Evolutionary conservation across 2,113 vertebrate species (phyloP).

Genomic region (Tragelaphus buxtoni): DNA sequence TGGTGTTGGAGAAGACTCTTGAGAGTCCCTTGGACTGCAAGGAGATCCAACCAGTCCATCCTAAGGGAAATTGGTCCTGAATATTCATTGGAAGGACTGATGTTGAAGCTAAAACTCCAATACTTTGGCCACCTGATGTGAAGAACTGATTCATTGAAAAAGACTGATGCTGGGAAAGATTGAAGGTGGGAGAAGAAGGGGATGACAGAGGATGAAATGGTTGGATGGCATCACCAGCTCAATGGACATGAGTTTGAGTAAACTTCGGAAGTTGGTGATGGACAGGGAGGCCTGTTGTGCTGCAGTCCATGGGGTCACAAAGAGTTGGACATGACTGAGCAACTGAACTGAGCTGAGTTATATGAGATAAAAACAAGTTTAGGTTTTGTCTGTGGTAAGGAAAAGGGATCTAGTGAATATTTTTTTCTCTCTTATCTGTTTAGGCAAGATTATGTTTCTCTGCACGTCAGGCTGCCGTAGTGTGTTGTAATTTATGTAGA

Average conservation of each 20-base stretch:
- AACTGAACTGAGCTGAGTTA: background rate
- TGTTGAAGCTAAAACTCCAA: background rate
- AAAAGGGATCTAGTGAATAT: background rate
- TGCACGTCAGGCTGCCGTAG: background rate
- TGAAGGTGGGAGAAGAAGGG: background rate
- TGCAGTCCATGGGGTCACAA: background rate
- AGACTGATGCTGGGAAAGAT: background rate
- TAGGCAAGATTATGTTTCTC: background rate
- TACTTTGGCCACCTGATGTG: background rate
- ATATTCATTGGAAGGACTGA: background rate
- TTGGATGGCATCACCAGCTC: background rate
- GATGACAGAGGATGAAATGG: background rate
- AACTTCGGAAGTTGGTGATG: background rate
- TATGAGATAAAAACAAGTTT: background rate
- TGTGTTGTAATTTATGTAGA: background rate
- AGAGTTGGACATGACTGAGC: rapidly evolving
- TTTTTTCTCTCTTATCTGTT: background rate
- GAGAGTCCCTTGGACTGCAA: background rate
- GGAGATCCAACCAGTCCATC: background rate
- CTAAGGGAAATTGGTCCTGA: background rate
- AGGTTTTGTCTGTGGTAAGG: background rate
- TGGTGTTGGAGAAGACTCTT: background rate
- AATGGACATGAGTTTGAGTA: background rate
- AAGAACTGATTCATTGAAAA: background rate
- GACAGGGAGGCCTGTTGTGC: background rate